These are phyloP conservation scores for Pachycephala philippinensis DNA, from an alignment of 2,113 vertebrate species.

Conservation along the genomic window DNA sequence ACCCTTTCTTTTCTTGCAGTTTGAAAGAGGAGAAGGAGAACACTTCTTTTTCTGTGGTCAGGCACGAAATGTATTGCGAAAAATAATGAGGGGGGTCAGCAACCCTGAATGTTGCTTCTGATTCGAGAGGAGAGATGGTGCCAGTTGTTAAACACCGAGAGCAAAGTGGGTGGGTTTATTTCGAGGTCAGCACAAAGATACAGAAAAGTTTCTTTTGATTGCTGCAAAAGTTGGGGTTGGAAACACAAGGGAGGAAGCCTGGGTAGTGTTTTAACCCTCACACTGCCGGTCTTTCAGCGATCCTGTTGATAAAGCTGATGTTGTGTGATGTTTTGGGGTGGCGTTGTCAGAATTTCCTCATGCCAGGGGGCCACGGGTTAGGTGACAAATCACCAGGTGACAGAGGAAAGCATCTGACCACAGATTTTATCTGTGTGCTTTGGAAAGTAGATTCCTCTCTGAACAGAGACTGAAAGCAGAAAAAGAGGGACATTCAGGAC, in stretches of 20 bases:
- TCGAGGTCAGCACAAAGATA: not conserved
- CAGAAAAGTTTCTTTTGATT: not conserved
- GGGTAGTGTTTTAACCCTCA: not conserved
- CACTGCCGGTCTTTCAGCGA: not conserved
- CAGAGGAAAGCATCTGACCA: not conserved
- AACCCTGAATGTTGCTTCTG: not conserved
- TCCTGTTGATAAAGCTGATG: not conserved
- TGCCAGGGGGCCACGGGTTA: accelerated
- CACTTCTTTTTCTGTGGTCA: not conserved
- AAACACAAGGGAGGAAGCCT: not conserved
- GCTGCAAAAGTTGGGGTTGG: not conserved
- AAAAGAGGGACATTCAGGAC: not conserved
- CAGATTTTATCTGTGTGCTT: not conserved
- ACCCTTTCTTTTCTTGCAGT: not conserved
- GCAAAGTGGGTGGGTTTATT: slow-evolving; percentile 12
- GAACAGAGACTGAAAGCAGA: not conserved
- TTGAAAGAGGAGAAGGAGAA: not conserved
- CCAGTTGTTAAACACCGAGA: not conserved
- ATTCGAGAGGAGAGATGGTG: not conserved
- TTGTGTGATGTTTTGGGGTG: not conserved
- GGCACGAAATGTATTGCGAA: not conserved
- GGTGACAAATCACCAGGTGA: not conserved
- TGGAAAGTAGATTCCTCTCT: not conserved
- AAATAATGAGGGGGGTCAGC: not conserved
- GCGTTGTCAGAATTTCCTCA: not conserved